phyloP scores from a whole-genome alignment of 2,888 invertebrate genomes.

The Monochamus alternatus region DNA sequence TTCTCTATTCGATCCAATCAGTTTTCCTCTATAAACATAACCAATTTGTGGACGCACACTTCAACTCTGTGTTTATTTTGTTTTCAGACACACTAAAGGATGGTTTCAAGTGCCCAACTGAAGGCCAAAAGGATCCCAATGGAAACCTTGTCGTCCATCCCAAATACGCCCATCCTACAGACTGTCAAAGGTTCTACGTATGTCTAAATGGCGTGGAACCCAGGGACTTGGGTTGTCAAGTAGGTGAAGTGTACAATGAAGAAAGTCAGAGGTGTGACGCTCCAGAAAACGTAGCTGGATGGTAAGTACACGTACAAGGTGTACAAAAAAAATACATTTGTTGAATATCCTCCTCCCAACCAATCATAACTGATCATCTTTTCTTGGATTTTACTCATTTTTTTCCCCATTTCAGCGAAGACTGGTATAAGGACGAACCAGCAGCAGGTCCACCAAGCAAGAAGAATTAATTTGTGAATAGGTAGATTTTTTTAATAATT shows the following conservation, averaged over 20 bases:
- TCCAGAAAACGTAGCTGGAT: constrained; percentile 92
- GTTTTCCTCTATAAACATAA: too few relatives aligned
- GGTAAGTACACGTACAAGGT: constrained; percentile 74
- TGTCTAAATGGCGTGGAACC: constrained; percentile 90
- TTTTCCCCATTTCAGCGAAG: constrained; percentile 77
- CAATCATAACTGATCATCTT: too few relatives aligned
- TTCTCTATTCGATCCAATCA: background rate
- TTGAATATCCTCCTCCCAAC: too few relatives aligned
- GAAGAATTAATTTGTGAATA: constrained; percentile 48
- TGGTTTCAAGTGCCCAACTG: constrained; percentile 89
- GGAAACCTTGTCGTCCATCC: constrained; percentile 87
- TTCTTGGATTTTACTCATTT: background rate
- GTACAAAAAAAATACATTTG: too few relatives aligned
- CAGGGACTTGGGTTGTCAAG: constrained; percentile 89
- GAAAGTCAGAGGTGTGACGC: constrained; percentile 88
- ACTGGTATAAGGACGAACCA: constrained; percentile 92
- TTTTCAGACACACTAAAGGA: constrained; percentile 83
- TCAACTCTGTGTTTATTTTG: background rate
- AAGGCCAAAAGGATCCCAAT: constrained; percentile 76
- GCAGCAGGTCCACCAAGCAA: constrained; percentile 70
- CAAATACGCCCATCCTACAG: constrained; percentile 87
- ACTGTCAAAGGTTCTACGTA: constrained; percentile 94
- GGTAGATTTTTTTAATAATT: constrained; percentile 11
- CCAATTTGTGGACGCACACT: too few relatives aligned
- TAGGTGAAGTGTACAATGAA: constrained; percentile 94